Conservation (phyloP, 1,140 invertebrate genomes). For the Marisa cornuarietis region DNA sequence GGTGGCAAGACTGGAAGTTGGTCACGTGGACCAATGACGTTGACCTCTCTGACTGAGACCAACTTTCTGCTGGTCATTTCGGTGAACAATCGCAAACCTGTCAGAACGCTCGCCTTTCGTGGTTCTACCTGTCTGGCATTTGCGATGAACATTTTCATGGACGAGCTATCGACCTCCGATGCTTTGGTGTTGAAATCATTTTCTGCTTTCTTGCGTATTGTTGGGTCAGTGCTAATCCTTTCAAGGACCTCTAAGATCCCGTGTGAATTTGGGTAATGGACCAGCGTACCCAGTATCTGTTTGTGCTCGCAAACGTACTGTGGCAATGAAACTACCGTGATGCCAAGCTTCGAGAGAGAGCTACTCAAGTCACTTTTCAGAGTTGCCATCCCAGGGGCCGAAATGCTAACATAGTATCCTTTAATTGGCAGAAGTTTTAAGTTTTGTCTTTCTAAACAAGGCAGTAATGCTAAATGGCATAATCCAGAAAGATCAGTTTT, state of each 20-base stretch:
- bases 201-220: background rate
- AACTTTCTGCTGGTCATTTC: background rate
- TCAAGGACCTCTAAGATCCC: slow-evolving; percentile 14
- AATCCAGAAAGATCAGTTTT: background rate
- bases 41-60: slow-evolving; percentile 1
- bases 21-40: background rate
- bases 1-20: slow-evolving; percentile 9
- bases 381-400: background rate
- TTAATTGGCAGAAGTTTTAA: slow-evolving; percentile 10
- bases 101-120: background rate
- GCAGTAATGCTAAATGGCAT: slow-evolving; percentile 11
- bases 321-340: slow-evolving; percentile 18
- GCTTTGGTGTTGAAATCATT: background rate
- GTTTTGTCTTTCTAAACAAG: background rate
- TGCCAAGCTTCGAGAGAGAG: slow-evolving; percentile 10
- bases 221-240: background rate
- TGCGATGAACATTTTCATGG: slow-evolving; percentile 3
- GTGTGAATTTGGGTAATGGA: slow-evolving; percentile 14
- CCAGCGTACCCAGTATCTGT: slow-evolving; percentile 2
- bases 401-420: slow-evolving; percentile 4
- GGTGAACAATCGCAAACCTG: slow-evolving; percentile 2
- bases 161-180: background rate
- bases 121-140: background rate
- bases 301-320: slow-evolving; percentile 5
- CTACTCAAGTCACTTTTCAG: background rate